phyloP scores from a whole-genome alignment of 2,113 vertebrate species.

The Casuarius casuarius region DNA sequence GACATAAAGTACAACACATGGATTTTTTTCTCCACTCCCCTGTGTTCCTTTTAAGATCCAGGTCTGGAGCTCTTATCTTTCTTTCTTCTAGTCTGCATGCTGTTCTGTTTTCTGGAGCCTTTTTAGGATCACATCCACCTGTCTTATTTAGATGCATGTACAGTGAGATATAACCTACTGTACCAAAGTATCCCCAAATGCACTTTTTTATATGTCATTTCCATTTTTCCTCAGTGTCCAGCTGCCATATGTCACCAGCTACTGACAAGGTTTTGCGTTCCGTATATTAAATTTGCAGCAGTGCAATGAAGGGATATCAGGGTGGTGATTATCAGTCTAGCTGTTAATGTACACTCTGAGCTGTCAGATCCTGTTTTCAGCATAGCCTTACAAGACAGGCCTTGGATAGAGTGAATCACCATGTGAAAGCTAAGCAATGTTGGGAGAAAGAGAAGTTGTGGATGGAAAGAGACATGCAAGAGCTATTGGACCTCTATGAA shows the following conservation, averaged over 20 bases:
- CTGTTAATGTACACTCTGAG: neutral
- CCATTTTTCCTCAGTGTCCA: neutral
- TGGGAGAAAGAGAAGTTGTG: neutral
- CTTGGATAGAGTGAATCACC: neutral
- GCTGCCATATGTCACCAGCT: neutral
- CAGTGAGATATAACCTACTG: neutral
- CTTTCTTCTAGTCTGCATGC: neutral
- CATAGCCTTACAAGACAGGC: neutral
- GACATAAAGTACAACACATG: neutral
- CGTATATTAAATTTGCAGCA: neutral
- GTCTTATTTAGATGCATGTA: neutral
- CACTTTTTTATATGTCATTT: neutral
- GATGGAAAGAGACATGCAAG: neutral
- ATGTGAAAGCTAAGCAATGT: neutral
- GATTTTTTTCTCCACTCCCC: neutral
- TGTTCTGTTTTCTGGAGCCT: neutral
- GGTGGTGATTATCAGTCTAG: neutral
- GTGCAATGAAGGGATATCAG: neutral
- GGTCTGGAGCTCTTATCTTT: neutral
- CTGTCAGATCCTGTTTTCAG: neutral
- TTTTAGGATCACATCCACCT: neutral
- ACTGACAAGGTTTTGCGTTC: neutral
- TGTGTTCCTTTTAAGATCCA: neutral
- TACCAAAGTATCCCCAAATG: neutral
- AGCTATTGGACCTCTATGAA: neutral